phyloP scores from a whole-genome alignment of 2,797 vertebrate genomes.

The Protonibea diacanthus region DNA sequence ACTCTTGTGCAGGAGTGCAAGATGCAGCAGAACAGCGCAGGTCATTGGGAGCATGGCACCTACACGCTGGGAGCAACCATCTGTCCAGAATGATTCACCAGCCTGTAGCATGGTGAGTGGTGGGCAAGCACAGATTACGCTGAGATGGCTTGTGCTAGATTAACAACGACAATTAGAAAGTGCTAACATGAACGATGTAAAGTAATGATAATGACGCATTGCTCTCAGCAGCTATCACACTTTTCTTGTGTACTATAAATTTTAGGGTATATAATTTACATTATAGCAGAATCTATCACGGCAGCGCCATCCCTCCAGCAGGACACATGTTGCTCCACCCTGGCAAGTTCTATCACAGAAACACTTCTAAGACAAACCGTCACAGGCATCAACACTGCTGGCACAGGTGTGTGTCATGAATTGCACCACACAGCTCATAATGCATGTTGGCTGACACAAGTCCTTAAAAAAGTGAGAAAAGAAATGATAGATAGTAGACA shows the following conservation, averaged over 20 bases:
- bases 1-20: slow-evolving; percentile 70
- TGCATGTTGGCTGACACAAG: slow-evolving; percentile 78
- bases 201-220: neutral
- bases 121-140: no score
- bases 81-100: slow-evolving; percentile 43
- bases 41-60: no score
- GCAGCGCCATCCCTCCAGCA: slow-evolving; percentile 76
- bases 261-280: slow-evolving; percentile 39
- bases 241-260: no score
- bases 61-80: no score
- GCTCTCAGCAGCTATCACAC: neutral
- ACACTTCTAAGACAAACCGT: slow-evolving; percentile 79
- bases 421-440: slow-evolving; percentile 83
- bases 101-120: slow-evolving; percentile 51
- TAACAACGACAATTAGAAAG: neutral
- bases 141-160: neutral
- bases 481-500: rapidly evolving
- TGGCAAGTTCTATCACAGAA: slow-evolving; percentile 77
- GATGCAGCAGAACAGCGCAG: neutral
- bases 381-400: slow-evolving; percentile 69
- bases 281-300: slow-evolving; percentile 74
- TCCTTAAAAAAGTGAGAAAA: slow-evolving; percentile 42
- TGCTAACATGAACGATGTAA: no score
- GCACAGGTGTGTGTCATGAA: slow-evolving; percentile 74
- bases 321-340: slow-evolving; percentile 74